Base-by-base conservation (phyloP, 2,888 invertebrate genomes). In the Dendrolimus houi region DNA sequence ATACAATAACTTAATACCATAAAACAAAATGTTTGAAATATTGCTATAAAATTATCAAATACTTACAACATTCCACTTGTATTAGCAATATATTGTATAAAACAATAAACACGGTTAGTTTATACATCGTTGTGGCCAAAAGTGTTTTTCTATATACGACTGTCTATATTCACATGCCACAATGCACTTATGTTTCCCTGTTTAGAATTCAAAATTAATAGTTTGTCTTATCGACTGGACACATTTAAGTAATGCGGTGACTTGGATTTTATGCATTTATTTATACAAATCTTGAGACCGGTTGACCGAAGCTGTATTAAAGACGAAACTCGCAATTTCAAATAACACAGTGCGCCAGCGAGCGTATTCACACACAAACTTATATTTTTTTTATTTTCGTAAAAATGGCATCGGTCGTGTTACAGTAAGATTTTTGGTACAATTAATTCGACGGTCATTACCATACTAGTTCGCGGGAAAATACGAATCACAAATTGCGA, bases 391-490 rank as follows among this genome's bases (percentile, higher is more conserved):
- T 47, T 9, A 3, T 29, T 2, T 29, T 29, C 6, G 6, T 29
- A 29, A 29, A 29, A 47, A 47, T 47, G 47, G 12, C 12, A 6
- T 47, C 47, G 9, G 12, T 10, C 12, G 12, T 47, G 10, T 54
- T 14, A 17, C 12, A 47, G 17, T 17, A 54, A 7, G 1, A 41
- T 41, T 53, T 53, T 56, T 29, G 9, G 9, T 47, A 9, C 47
- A 47, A 47, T 29, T 29, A 29, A 29, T 29, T 29, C 47, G 52
- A 53, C 52, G 56, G 17, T 58, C 60, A 69, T 70, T 69, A 67
- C 55, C 66, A 67, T 70, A 75, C 71, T 68, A 66, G 74, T 71
- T 71, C 57, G 61, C 67, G 63, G 67, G 73, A 66, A 74, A 74
- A 72, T 64, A 68, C 64, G 60, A 42, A 55, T 57, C 59, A 54